Evolutionary conservation across 1,140 invertebrate species (phyloP).

Genomic region (Drosophila subpulchrella): DNA sequence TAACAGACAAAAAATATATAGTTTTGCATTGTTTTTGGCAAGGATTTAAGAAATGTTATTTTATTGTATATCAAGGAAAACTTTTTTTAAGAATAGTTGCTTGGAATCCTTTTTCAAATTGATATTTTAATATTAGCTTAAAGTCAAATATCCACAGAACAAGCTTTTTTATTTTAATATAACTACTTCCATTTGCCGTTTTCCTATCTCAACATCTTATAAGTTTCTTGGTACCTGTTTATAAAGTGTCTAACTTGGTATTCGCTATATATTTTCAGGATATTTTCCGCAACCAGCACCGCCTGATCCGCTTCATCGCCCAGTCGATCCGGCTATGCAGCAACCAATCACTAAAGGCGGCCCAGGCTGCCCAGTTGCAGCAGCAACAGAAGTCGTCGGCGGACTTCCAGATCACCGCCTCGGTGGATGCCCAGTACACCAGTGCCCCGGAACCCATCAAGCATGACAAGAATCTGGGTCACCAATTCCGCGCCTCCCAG

Average conservation of each 20-base stretch:
- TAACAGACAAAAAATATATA: too few species aligned
- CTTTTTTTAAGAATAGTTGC: too few species aligned
- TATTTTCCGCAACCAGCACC: conserved; percentile 83
- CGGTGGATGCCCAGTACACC: conserved; percentile 64
- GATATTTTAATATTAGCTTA: too few species aligned
- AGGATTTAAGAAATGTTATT: too few species aligned
- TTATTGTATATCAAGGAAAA: too few species aligned
- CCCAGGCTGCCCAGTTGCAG: conserved; percentile 56
- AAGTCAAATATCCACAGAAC: too few species aligned
- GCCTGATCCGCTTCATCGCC: conserved; percentile 79
- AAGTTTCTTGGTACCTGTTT: too few species aligned
- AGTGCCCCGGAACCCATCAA: conserved; percentile 73
- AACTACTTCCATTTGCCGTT: too few species aligned
- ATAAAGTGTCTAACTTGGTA: neutral
- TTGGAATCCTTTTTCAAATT: too few species aligned
- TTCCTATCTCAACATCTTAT: too few species aligned
- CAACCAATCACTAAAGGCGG: conserved; percentile 72
- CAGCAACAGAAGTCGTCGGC: conserved; percentile 45
- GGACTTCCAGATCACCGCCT: conserved; percentile 72
- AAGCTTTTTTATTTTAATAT: too few species aligned
- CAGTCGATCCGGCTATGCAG: conserved; percentile 82
- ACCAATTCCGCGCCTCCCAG: conserved; percentile 87
- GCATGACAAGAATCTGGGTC: conserved; percentile 75
- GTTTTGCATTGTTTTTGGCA: too few species aligned
- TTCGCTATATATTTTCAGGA: conserved; percentile 42